Evolutionary conservation across 2,113 vertebrate genomes (phyloP).

Genomic region (Cromileptes altivelis): DNA sequence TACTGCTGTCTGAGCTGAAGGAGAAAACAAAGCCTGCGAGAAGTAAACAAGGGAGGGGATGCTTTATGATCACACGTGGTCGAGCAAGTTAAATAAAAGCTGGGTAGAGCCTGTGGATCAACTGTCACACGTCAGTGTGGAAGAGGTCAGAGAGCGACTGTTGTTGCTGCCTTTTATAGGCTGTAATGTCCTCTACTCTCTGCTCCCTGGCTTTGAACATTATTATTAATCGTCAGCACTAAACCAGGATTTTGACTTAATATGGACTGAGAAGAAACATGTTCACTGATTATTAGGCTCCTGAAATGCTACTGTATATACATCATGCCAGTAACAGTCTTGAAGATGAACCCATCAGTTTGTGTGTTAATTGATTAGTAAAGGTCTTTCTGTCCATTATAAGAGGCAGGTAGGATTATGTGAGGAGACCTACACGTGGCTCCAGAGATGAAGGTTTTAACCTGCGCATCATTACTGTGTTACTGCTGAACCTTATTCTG

Average conservation of each 20-base stretch:
- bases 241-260: constrained; percentile 26
- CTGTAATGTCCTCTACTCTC: constrained; percentile 8
- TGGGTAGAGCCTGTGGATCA: constrained; percentile 44
- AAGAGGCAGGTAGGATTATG: constrained; percentile 5
- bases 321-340: not conserved
- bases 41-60: constrained; percentile 29
- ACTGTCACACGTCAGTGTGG: not conserved
- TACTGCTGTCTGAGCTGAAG: not conserved
- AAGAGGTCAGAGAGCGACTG: constrained; percentile 26
- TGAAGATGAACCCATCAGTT: not conserved
- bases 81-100: constrained; percentile 40
- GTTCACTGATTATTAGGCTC: not conserved
- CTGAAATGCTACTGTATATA: not conserved
- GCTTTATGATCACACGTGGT: constrained; percentile 13
- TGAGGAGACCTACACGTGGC: not conserved
- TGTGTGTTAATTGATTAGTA: constrained; percentile 8
- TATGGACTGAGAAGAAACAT: constrained; percentile 31
- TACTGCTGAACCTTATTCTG: not conserved
- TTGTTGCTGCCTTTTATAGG: constrained; percentile 70
- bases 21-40: constrained; percentile 11
- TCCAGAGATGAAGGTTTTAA: constrained; percentile 1
- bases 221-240: constrained; percentile 22
- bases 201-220: constrained; percentile 12
- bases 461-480: not conserved
- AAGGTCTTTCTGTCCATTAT: not conserved